phyloP scores from a whole-genome alignment of 2,797 vertebrate genomes.

The Channallabes apus region DNA sequence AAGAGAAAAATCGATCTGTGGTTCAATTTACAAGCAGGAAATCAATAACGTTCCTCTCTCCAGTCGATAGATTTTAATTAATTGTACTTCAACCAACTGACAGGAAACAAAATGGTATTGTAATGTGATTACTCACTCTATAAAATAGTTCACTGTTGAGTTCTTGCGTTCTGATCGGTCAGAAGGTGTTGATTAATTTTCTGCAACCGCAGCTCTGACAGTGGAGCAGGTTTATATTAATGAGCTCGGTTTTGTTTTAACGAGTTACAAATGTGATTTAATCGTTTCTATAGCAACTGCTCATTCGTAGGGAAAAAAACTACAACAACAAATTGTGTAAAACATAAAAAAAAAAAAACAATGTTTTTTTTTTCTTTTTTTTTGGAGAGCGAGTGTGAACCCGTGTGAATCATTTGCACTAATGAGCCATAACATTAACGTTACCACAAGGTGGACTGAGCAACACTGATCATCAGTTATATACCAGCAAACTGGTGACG shows the following conservation, averaged over 20 bases:
- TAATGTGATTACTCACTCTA: not conserved
- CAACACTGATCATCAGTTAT: no score
- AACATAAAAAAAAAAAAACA: no score
- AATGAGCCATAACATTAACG: no score
- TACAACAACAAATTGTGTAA: no score
- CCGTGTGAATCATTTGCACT: no score
- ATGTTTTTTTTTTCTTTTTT: no score
- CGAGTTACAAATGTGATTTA: not conserved
- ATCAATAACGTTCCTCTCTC: not conserved
- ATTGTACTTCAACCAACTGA: not conserved
- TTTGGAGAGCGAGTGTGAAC: no score
- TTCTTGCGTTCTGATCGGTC: not conserved
- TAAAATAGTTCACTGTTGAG: not conserved
- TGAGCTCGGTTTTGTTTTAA: not conserved
- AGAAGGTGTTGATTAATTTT: not conserved
- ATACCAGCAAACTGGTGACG: no score
- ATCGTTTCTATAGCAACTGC: not conserved
- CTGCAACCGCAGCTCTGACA: not conserved
- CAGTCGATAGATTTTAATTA: not conserved
- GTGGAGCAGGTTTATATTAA: not conserved
- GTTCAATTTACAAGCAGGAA: slow-evolving; percentile 2
- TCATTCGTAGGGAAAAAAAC: not conserved
- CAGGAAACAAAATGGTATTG: not conserved
- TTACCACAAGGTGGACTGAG: no score
- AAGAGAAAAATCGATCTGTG: not conserved